Conservation (phyloP, 2,888 invertebrate species). For the Furcula furcula region DNA sequence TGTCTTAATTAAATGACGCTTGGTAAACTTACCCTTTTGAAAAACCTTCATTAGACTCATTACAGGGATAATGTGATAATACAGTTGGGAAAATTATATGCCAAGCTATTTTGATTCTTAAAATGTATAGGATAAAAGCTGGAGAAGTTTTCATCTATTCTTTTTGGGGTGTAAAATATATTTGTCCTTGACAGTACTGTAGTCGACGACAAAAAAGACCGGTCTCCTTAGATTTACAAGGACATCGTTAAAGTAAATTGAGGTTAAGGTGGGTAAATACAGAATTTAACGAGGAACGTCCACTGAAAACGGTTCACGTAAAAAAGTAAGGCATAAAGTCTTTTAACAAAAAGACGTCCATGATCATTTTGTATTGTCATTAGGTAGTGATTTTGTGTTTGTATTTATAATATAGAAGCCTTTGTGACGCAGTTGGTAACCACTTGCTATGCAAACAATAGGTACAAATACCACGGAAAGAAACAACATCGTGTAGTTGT, state of each 20-base stretch:
- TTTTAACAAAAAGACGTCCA: neutral
- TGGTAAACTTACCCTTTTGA: slow-evolving; percentile 57
- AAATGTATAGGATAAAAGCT: slow-evolving; percentile 7
- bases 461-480: no score
- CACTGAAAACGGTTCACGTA: slow-evolving; percentile 27
- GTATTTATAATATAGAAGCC: no score
- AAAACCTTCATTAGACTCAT: slow-evolving; percentile 69
- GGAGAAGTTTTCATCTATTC: neutral
- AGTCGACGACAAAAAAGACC: slow-evolving; percentile 53
- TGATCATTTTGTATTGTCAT: neutral
- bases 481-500: no score
- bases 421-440: no score
- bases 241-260: slow-evolving; percentile 68
- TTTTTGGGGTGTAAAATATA: slow-evolving; percentile 16
- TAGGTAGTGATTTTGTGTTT: no score
- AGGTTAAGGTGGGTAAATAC: slow-evolving; percentile 61
- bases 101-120: slow-evolving; percentile 28
- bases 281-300: slow-evolving; percentile 45
- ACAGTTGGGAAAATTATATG: slow-evolving; percentile 12
- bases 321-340: slow-evolving; percentile 43
- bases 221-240: slow-evolving; percentile 58
- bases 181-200: slow-evolving; percentile 30
- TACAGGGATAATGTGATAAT: slow-evolving; percentile 37
- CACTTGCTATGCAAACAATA: no score
- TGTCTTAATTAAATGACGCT: slow-evolving; percentile 63